Evolutionary conservation across 2,797 vertebrate species (phyloP).

Genomic region (Hafferia zeledoni): DNA sequence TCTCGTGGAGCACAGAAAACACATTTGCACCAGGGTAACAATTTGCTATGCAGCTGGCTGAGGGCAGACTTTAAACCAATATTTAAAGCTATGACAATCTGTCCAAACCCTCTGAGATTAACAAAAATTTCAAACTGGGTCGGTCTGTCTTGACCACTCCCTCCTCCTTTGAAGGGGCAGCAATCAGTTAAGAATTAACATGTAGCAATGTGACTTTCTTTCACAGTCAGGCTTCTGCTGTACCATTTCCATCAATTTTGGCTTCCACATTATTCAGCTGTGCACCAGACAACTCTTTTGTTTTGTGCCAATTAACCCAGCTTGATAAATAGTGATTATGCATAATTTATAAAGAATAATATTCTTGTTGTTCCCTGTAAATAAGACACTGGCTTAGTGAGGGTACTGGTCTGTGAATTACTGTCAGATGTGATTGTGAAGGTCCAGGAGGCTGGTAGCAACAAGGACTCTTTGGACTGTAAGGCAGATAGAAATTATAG

Average conservation of each 20-base stretch:
- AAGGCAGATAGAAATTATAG: not conserved
- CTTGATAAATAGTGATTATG: conserved; percentile 74
- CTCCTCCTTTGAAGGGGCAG: not conserved
- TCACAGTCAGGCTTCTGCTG: conserved; percentile 17
- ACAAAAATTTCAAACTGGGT: not conserved
- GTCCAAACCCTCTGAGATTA: not conserved
- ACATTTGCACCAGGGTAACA: not conserved
- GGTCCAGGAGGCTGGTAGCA: not conserved
- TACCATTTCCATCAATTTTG: conserved; percentile 49
- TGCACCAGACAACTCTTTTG: conserved; percentile 63
- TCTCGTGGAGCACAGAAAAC: not conserved
- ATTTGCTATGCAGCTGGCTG: not conserved
- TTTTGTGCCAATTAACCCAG: conserved; percentile 70
- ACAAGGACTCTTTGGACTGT: not conserved
- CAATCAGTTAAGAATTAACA: not conserved
- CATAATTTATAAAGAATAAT: conserved; percentile 63
- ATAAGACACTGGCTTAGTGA: conserved; percentile 27
- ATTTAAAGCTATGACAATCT: not conserved
- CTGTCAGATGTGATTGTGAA: not conserved
- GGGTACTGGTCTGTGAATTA: conserved; percentile 15
- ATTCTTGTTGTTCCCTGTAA: conserved; percentile 39
- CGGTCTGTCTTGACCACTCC: not conserved
- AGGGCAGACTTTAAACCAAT: not conserved
- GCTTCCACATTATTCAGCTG: conserved; percentile 53
- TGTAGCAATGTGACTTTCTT: not conserved